These are phyloP conservation scores for Esox lucius DNA, from an alignment of 2,797 vertebrate species.

Conservation along the genomic window DNA sequence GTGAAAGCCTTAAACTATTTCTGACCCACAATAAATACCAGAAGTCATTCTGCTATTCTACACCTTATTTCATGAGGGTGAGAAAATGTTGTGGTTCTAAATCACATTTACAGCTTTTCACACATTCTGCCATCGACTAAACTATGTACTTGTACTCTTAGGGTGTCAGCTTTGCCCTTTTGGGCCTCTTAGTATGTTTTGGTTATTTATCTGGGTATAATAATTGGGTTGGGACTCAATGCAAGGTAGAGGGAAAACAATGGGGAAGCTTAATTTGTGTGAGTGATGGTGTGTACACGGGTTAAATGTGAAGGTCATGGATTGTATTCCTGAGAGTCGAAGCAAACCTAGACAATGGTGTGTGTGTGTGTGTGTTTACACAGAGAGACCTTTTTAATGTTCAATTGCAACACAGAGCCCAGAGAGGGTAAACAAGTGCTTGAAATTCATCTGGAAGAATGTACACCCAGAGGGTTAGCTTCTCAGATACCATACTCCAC, in stretches of 20 bases:
- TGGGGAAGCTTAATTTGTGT: background rate
- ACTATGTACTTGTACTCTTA: too few relatives aligned
- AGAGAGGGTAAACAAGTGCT: constrained; percentile 11
- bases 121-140: too few relatives aligned
- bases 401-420: background rate
- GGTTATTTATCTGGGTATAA: too few relatives aligned
- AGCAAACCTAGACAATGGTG: background rate
- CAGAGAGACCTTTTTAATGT: too few relatives aligned
- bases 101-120: too few relatives aligned
- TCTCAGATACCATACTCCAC: constrained; percentile 8
- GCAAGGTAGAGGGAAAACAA: background rate
- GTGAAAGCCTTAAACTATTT: too few relatives aligned
- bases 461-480: constrained; percentile 6
- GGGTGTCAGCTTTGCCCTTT: too few relatives aligned
- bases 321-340: background rate
- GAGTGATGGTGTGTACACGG: background rate
- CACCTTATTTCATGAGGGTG: too few relatives aligned
- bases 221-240: background rate
- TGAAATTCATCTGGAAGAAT: constrained; percentile 26
- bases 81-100: too few relatives aligned
- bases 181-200: too few relatives aligned
- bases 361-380: background rate
- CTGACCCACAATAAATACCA: too few relatives aligned
- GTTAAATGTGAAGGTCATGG: background rate
- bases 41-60: too few relatives aligned